Conservation (phyloP, 2,888 invertebrate genomes). For the Globia sparganii region DNA sequence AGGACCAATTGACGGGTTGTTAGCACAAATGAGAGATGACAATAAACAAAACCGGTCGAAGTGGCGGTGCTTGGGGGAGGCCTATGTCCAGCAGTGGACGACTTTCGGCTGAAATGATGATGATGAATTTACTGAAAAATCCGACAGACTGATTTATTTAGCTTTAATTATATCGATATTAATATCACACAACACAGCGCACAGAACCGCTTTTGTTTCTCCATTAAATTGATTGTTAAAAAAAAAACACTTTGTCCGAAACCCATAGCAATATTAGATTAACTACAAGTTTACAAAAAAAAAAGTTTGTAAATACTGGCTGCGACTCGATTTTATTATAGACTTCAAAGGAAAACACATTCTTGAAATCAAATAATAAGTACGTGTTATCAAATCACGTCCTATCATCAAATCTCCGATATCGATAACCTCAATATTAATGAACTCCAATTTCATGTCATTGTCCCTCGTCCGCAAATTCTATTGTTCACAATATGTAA, state of each 20-base stretch:
- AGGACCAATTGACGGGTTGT: neutral
- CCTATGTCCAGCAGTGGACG: too few species aligned
- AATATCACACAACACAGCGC: neutral
- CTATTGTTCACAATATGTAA: slow-evolving; percentile 40
- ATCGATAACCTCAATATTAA: slow-evolving; percentile 48
- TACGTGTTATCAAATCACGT: slow-evolving; percentile 28
- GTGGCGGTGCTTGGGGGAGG: too few species aligned
- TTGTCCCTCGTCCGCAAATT: slow-evolving; percentile 38
- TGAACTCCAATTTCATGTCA: slow-evolving; percentile 29
- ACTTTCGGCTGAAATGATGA: too few species aligned
- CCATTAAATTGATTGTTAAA: neutral
- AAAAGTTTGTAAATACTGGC: too few species aligned
- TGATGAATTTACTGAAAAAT: neutral
- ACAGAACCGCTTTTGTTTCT: neutral
- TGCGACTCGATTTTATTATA: neutral
- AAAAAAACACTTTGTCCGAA: neutral
- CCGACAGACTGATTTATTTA: neutral
- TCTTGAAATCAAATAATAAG: slow-evolving; percentile 3
- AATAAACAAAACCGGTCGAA: neutral
- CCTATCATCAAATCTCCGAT: slow-evolving; percentile 9
- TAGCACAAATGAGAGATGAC: neutral
- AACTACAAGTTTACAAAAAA: too few species aligned
- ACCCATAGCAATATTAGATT: neutral
- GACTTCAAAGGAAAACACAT: neutral
- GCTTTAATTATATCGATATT: neutral